phyloP scores from a whole-genome alignment of 2,888 invertebrate genomes.

The Drosophila siamana region DNA sequence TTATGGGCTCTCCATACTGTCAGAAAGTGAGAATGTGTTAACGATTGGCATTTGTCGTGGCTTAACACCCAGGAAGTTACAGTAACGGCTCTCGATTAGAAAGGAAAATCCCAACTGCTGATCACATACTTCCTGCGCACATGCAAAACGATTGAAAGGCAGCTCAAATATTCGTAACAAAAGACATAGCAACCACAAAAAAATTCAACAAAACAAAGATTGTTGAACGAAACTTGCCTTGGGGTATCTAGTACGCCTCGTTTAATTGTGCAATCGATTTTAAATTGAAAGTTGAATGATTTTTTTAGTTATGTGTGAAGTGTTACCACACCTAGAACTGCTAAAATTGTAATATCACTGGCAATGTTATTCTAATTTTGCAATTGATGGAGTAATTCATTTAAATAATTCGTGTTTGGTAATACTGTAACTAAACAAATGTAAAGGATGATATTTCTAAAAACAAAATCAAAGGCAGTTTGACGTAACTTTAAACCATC shows the following conservation, averaged over 20 bases:
- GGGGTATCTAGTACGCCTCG: slow-evolving; percentile 42
- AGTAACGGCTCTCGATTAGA: slow-evolving; percentile 48
- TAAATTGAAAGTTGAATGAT: slow-evolving; percentile 52
- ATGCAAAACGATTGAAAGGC: slow-evolving; percentile 49
- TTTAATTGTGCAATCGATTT: slow-evolving; percentile 56
- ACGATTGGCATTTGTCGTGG: slow-evolving; percentile 15
- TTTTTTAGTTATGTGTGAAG: slow-evolving; percentile 55
- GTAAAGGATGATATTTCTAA: too few species aligned
- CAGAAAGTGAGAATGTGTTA: not conserved
- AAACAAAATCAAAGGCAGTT: too few species aligned
- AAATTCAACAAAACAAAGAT: slow-evolving; percentile 33
- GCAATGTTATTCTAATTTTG: not conserved
- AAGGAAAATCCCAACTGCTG: slow-evolving; percentile 55
- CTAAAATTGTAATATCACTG: slow-evolving; percentile 24
- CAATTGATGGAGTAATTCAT: slow-evolving; percentile 16
- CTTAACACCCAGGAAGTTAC: slow-evolving; percentile 54
- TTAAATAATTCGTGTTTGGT: too few species aligned
- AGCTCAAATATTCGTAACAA: slow-evolving; percentile 36
- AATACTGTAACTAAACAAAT: too few species aligned
- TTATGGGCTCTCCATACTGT: not conserved
- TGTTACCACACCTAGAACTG: slow-evolving; percentile 54
- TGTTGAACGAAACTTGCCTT: slow-evolving; percentile 19
- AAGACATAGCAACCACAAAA: slow-evolving; percentile 34
- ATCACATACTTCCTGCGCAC: slow-evolving; percentile 47
- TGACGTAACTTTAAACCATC: too few species aligned